Percentiles rank a stretch among this genome's conserved stretches.
Evolutionary conservation across 2,113 vertebrate genomes (phyloP).

Genomic region (Scytalopus superciliaris): DNA sequence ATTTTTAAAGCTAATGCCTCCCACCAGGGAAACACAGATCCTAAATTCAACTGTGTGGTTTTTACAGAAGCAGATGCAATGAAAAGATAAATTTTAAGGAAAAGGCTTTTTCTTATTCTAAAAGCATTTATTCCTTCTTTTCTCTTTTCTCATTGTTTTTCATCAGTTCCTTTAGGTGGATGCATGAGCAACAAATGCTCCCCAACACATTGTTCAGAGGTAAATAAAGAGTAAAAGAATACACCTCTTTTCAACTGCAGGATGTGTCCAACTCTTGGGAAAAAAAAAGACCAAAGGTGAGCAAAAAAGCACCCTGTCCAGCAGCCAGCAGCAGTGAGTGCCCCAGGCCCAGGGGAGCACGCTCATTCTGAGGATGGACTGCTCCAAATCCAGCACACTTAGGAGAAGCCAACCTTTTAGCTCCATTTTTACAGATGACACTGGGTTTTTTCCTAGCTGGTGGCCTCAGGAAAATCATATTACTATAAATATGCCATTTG

Average conservation of each 20-base stretch:
- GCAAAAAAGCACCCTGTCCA: neutral
- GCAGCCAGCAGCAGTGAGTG: neutral
- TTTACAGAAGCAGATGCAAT: neutral
- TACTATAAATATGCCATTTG: neutral
- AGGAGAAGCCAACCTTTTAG: neutral
- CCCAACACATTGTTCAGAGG: accelerated
- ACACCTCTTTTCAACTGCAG: neutral
- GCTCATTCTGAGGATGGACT: neutral
- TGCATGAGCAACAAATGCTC: neutral
- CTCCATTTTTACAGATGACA: neutral
- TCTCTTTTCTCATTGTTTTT: neutral
- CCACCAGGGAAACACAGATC: neutral
- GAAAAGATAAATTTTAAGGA: neutral
- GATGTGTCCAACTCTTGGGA: neutral
- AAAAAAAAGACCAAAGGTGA: neutral
- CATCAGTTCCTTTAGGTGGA: neutral
- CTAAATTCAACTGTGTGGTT: neutral
- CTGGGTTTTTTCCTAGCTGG: neutral
- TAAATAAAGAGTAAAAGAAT: neutral
- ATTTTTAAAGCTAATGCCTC: neutral
- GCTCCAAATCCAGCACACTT: neutral
- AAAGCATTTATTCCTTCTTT: neutral
- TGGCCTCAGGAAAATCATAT: neutral
- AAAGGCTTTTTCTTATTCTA: neutral
- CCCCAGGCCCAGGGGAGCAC: accelerated